Base-by-base conservation (phyloP, 1,140 invertebrate species). In the Zaprionus nigranus region DNA sequence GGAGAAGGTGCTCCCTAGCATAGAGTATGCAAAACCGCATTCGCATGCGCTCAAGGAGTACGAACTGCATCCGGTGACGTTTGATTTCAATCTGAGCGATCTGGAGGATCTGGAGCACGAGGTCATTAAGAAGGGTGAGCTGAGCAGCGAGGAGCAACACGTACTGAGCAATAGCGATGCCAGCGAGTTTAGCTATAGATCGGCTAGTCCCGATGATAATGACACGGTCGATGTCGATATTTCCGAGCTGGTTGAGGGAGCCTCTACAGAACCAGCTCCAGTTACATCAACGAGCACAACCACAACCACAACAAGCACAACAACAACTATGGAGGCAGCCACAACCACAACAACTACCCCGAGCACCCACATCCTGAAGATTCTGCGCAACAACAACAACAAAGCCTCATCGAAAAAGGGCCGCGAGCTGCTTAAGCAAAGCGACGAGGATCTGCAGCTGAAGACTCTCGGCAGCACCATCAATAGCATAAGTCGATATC, bases 1-100 rank as follows among this genome's bases (percentile, higher is more conserved):
- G 15, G 91, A 92, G 17, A 92, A 92, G 64, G 61, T 86, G 17
- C 28, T 85, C 28, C 79, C 78, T 1, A 74, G 26, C 24, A 72
- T 84, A 6, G 85, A 91, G 20, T 91, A 92, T 67, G 69, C 91
- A 0, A 92, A 92, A 40, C 78, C 79, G n/a, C 82, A 75, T 26
- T 78, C 79, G 17, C 82, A 75, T 28, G 71, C 75, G 0, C 79
- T 92, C 2, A 92, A 92, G 60, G 88, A 87, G 1, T 88, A 80
- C 28, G 91, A 92, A 30, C 68, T 91, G 57, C 91, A 92, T 69
- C 86, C 91, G 5, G 91, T 92, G 0, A 91, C 91, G 13, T 92
- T 92, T 22, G 91, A 92, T 58, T 92, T 92, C 7, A 92, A 92
- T 68, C 59, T 92, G 46, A 90, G 91, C 3, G 91, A 92, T 58